Base-by-base conservation (phyloP, 1,140 invertebrate species). In the Epicauta chinensis region DNA sequence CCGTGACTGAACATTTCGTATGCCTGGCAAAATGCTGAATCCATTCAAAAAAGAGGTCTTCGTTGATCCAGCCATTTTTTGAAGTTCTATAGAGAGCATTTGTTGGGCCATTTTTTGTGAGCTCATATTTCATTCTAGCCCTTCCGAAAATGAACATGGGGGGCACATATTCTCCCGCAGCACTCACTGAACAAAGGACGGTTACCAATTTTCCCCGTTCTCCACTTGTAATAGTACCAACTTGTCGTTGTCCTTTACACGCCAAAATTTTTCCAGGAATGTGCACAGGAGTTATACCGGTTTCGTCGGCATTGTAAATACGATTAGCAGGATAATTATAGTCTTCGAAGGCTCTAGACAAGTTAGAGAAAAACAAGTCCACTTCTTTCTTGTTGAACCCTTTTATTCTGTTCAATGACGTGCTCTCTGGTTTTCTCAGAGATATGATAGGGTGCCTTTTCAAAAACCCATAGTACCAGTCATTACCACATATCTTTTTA, bases 261-360 rank as follows among this genome's bases (percentile, higher is more conserved):
- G 71, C 67, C 39, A 75, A 59, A 42, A 76, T 63, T 57, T 68
- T 72, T 44, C 43, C 46, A 32, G 68, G 65, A 51, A 64, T 65
- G 13, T 67, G 63, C 2, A 72, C 70, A 11, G 69, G 72, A 34
- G 65, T 66, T 41, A 71, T 51, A 41, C 71, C 71, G 16, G 71
- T 74, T 64, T 76, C 72, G 56, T 75, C 73, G 37, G 72, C 58
- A 58, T 77, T 75, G 43, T 62, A 75, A 35, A 75, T 72, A 16
- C 55, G 36, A 12, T 59, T 57, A 11, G 61, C 46, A 49, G 50
- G 32, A 55, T 65, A 67, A 11, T 63, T 64, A 40, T 63, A 17
- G 46, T 54, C 50, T 42, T 63, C 63, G 62, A 44, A 12, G 23
- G 4, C 17, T n/a, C n/a, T 23, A n/a, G 15, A 11, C 16, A 30